Conservation (phyloP, 1,140 invertebrate genomes). For the Lysiphlebus fabarum region DNA sequence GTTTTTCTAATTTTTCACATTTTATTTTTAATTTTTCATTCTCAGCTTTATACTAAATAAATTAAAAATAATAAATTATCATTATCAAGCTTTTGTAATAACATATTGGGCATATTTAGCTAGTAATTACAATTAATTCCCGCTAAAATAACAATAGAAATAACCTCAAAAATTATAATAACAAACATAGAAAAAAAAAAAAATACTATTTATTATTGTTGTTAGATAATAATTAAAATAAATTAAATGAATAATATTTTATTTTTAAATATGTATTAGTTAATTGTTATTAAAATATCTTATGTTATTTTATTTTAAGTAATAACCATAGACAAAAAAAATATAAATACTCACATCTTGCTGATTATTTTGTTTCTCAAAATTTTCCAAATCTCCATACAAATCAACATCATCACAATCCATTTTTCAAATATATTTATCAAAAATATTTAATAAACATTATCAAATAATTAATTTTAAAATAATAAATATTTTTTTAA, state of each 20-base stretch:
- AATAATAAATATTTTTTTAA: too few species aligned
- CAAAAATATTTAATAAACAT: too few species aligned
- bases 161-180: constrained; percentile 3
- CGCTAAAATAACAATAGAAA: background rate
- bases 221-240: too few species aligned
- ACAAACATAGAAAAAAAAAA: background rate
- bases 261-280: background rate
- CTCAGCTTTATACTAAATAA: constrained; percentile 1
- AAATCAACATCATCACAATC: constrained; percentile 48
- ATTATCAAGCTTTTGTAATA: too few species aligned
- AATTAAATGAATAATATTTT: background rate
- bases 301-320: constrained; percentile 13
- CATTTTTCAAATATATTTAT: constrained; percentile 23
- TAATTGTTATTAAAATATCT: constrained; percentile 15
- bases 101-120: too few species aligned
- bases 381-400: constrained; percentile 42
- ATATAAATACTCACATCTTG: constrained; percentile 24
- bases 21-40: constrained; percentile 24
- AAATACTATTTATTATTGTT: background rate
- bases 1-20: constrained; percentile 28
- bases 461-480: too few species aligned
- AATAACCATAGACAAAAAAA: constrained; percentile 4
- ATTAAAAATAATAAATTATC: constrained; percentile 12
- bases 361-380: constrained; percentile 20
- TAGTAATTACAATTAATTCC: too few species aligned